Percentiles rank a stretch among this genome's conserved stretches.
These are phyloP conservation scores for Apeltes quadracus DNA, from an alignment of 2,113 vertebrate species.

Conservation along the genomic window DNA sequence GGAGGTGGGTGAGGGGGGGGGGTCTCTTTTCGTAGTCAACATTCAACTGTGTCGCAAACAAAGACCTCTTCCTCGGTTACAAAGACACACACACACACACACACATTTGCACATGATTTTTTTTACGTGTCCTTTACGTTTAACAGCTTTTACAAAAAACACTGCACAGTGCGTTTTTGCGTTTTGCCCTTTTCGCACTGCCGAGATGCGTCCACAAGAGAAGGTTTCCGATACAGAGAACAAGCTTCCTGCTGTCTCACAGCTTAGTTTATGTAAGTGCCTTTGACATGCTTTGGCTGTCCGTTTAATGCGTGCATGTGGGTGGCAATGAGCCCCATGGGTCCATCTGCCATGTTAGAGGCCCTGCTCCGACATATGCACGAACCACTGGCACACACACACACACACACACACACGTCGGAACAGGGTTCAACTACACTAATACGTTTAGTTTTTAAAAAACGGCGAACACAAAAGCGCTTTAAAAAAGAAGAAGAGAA, in stretches of 20 bases:
- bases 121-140: conserved; percentile 13
- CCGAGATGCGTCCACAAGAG: neutral
- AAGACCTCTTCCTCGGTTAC: conserved; percentile 35
- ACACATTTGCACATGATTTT: conserved; percentile 2
- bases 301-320: conserved; percentile 8
- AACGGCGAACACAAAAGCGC: no score
- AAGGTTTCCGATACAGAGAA: neutral
- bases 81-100: conserved; percentile 23
- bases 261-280: conserved; percentile 10
- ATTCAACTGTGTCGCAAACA: conserved; percentile 55
- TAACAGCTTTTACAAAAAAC: conserved; percentile 10
- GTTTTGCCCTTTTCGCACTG: neutral
- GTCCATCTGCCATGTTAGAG: conserved; percentile 43
- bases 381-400: neutral
- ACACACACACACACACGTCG: neutral
- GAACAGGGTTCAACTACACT: neutral
- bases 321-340: conserved; percentile 18
- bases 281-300: conserved; percentile 22
- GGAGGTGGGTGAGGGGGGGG: neutral
- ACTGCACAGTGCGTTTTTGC: neutral
- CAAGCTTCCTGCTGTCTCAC: neutral
- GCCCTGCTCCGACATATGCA: neutral
- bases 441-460: no score
- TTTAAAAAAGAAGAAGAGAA: no score
- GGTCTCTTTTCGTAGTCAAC: conserved; percentile 19